These are phyloP conservation scores for Homalodisca vitripennis DNA, from an alignment of 1,140 invertebrate genomes.

Conservation along the genomic window DNA sequence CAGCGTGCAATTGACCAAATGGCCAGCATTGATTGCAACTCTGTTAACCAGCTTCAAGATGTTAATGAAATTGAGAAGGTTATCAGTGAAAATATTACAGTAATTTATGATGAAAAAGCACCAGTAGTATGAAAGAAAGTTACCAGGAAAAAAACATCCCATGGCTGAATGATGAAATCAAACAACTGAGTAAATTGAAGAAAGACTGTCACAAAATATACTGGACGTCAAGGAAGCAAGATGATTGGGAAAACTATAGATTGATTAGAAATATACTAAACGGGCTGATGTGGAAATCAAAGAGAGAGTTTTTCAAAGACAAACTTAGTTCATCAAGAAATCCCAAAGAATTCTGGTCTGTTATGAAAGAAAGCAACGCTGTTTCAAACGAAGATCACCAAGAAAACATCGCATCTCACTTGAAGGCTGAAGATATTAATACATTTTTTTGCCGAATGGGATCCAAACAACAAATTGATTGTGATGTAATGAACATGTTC, in stretches of 20 bases:
- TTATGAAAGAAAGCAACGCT: background rate
- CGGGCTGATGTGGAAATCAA: background rate
- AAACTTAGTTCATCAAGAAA: background rate
- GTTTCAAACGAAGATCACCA: background rate
- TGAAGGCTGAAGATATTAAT: background rate
- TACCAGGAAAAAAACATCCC: too few relatives aligned
- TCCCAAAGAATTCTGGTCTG: background rate
- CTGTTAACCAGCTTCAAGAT: too few relatives aligned
- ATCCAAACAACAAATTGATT: too few relatives aligned
- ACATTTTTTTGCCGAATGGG: background rate
- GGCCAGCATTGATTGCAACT: too few relatives aligned
- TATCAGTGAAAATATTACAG: too few relatives aligned
- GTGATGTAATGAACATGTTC: too few relatives aligned
- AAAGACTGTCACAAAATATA: too few relatives aligned
- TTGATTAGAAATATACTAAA: background rate
- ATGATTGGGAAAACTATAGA: background rate
- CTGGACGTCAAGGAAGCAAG: background rate
- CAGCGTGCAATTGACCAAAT: too few relatives aligned
- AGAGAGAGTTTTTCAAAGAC: background rate
- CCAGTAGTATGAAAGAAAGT: too few relatives aligned
- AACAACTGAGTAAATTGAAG: background rate
- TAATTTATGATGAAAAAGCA: too few relatives aligned
- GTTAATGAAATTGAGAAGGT: too few relatives aligned
- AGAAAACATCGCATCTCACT: background rate
- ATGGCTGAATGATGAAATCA: background rate